A percentile compares a stretch with the other conserved stretches of the same genome.
These are phyloP conservation scores for Helostoma temminkii DNA, from an alignment of 2,797 vertebrate genomes.

Conservation along the genomic window DNA sequence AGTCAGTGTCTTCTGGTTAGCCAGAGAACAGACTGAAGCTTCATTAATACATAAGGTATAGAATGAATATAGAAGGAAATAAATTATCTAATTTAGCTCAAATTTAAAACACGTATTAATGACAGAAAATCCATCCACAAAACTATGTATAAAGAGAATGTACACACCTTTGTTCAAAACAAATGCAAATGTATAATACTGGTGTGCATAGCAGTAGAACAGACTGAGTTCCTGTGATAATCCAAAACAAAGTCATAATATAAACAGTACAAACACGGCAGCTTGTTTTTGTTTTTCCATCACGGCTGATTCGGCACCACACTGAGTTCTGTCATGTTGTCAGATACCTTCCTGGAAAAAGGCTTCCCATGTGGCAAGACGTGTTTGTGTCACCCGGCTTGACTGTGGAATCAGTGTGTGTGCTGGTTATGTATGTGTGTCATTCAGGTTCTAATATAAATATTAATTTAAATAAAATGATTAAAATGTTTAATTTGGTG, in stretches of 20 bases:
- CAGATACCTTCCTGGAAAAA: conserved; percentile 61
- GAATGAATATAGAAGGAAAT: too few relatives aligned
- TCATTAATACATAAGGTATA: too few relatives aligned
- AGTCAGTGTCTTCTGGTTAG: conserved; percentile 6
- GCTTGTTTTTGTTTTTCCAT: conserved; percentile 62
- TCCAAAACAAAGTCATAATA: conserved; percentile 47
- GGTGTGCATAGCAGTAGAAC: conserved; percentile 1
- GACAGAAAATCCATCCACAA: not conserved
- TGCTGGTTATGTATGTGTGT: conserved; percentile 20
- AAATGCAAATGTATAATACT: conserved; percentile 14
- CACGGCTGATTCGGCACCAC: conserved; percentile 34
- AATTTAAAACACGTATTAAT: conserved; percentile 3
- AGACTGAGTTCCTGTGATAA: conserved; percentile 11
- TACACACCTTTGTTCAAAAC: conserved; percentile 3
- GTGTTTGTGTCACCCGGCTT: conserved; percentile 46
- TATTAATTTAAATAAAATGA: conserved; percentile 4
- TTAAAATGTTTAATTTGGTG: not conserved
- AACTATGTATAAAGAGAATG: not conserved
- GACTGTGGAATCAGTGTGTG: not conserved
- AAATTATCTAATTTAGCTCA: not conserved
- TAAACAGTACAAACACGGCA: conserved; percentile 35
- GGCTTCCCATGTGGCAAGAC: conserved; percentile 43
- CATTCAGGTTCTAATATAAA: not conserved
- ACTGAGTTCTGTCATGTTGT: conserved; percentile 65
- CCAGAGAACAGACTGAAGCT: conserved; percentile 12